Evolutionary conservation across 2,113 vertebrate species (phyloP), one percentile per base, ranked within the genome.

Genomic region (Ciconia boyciana): DNA sequence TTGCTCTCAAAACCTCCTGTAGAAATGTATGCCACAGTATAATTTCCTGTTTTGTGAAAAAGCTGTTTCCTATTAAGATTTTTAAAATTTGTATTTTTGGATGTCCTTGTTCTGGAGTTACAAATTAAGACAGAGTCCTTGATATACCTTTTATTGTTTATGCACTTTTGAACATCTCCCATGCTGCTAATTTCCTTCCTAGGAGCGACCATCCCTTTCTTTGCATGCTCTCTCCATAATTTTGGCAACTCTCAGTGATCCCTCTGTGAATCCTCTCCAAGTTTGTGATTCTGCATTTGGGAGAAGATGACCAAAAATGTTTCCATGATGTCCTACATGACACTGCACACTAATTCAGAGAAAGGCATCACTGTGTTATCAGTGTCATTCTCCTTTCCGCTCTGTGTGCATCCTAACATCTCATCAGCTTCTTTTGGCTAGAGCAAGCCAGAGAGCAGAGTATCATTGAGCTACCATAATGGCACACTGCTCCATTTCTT

Each of bases 301-400:
- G 19, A 80, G 10, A 64, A 41, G 16, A 21, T 52, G 6, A 62
- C 55, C 32, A 31, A 60, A 60, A 60, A 0, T 39, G 48, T 19
- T 78, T 90, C 51, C 57, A 14, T 3, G 0, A 19, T 55, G 24
- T 83, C 55, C 43, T 58, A 5, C 1, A 0, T 66, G 21, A 52
- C 16, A 34, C 62, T 58, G 44, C 15, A 39, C 21, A 7, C 31
- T 57, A 51, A 61, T 75, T 62, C 74, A 64, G 10, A 31, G 48
- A 71, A 87, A 51, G 52, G 62, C 4, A 39, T 54, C 17, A 11
- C 43, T 21, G 2, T 60, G 16, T 81, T 89, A 57, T 16, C 22
- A 17, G 3, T 43, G 25, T 80, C 10, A 21, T 39, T 94, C 51
- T 83, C 46, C 48, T 46, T 75, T 69, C 46, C 12, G 19, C 19